Conservation (phyloP, 2,797 vertebrate species). For the Diplodus puntazzo region DNA sequence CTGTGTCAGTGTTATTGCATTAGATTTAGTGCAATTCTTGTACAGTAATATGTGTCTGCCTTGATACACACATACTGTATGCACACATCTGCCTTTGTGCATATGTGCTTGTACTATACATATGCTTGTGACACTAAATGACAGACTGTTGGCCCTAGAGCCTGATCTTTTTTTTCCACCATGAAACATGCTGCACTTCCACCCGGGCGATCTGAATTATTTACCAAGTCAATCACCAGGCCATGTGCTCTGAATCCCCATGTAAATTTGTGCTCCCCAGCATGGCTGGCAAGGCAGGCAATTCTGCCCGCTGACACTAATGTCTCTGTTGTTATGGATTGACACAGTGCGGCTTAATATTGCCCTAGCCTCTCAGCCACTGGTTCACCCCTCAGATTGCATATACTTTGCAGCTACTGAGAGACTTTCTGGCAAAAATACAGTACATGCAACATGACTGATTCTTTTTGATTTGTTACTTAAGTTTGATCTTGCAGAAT, state of each 20-base stretch:
- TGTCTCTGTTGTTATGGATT: conserved; percentile 68
- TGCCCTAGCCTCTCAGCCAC: conserved; percentile 22
- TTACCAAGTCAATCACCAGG: conserved; percentile 73
- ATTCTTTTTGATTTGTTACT: conserved; percentile 7
- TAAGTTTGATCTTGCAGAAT: neutral
- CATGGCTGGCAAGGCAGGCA: conserved; percentile 53
- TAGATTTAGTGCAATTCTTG: conserved; percentile 26
- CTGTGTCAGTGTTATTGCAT: conserved; percentile 44
- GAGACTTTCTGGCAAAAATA: neutral
- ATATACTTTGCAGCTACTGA: conserved; percentile 7
- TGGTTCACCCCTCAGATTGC: conserved; percentile 27
- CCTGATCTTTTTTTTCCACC: conserved; percentile 32
- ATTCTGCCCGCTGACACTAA: conserved; percentile 61
- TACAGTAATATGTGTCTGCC: conserved; percentile 13
- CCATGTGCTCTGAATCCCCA: conserved; percentile 56
- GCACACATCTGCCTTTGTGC: neutral
- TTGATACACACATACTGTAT: neutral
- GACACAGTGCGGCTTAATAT: conserved; percentile 57
- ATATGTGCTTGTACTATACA: conserved; percentile 5
- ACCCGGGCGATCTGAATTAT: conserved; percentile 75
- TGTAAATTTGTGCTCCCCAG: conserved; percentile 60
- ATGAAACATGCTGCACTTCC: conserved; percentile 59
- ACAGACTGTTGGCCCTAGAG: conserved; percentile 48
- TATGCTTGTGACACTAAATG: conserved; percentile 38
- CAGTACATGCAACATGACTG: neutral